Evolutionary conservation across 2,888 invertebrate genomes (phyloP).

Genomic region (Lepidochrysops patricia): DNA sequence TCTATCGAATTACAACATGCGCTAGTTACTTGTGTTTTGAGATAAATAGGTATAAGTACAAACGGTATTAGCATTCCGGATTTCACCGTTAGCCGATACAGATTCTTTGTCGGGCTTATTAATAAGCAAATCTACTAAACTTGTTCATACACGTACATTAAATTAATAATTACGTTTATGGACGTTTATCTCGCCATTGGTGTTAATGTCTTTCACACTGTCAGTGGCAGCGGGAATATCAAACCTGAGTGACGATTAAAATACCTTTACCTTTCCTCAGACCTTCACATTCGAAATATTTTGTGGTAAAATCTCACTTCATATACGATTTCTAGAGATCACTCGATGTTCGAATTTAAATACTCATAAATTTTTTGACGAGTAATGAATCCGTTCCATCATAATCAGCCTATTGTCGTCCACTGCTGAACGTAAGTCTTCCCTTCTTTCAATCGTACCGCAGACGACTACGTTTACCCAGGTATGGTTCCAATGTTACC

Average conservation of each 20-base stretch:
- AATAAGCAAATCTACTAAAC: constrained; percentile 60
- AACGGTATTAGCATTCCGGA: constrained; percentile 42
- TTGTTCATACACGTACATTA: constrained; percentile 39
- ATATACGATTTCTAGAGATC: no score
- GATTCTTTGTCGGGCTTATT: constrained; percentile 61
- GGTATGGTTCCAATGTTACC: no score
- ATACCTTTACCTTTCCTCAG: no score
- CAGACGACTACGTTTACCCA: no score
- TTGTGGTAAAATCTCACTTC: no score
- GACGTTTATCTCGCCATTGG: constrained; percentile 20
- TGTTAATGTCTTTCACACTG: constrained; percentile 14
- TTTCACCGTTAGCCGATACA: constrained; percentile 40
- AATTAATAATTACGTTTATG: constrained; percentile 20
- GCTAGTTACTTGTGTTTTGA: constrained; percentile 36
- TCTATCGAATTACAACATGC: constrained; percentile 38
- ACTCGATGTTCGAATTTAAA: no score
- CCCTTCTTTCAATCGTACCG: no score
- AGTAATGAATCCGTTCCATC: no score
- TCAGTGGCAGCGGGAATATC: neutral
- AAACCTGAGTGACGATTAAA: neutral
- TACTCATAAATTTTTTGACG: no score
- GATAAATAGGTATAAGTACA: constrained; percentile 48
- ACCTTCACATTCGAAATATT: no score
- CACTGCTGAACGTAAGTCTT: no score
- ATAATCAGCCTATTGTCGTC: no score